A percentile compares a stretch with the other conserved stretches of the same genome.
Evolutionary conservation across 2,113 vertebrate genomes (phyloP).

Genomic region (Picathartes gymnocephalus): DNA sequence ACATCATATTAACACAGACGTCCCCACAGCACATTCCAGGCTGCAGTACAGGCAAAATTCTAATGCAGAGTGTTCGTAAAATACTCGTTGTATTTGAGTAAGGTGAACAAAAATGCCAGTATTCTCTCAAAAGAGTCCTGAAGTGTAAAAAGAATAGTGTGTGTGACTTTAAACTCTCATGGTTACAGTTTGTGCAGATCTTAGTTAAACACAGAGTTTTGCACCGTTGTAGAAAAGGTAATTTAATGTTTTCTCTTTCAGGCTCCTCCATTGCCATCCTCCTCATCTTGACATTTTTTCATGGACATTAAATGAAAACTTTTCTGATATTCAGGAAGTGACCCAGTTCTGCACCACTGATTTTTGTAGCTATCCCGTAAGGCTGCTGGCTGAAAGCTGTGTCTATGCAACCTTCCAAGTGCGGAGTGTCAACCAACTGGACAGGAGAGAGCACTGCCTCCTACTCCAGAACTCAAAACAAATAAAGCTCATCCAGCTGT

Average conservation of each 20-base stretch:
- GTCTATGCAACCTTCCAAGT: slow-evolving; percentile 99
- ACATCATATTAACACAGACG: not conserved
- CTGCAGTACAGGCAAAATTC: not conserved
- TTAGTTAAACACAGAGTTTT: slow-evolving; percentile 12
- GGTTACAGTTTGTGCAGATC: not conserved
- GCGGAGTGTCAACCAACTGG: slow-evolving; percentile 86
- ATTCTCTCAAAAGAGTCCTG: not conserved
- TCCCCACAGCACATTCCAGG: not conserved
- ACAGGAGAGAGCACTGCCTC: slow-evolving; percentile 79
- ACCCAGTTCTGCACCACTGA: slow-evolving; percentile 90
- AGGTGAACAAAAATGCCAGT: not conserved
- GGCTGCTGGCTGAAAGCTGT: slow-evolving; percentile 98
- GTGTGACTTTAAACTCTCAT: not conserved
- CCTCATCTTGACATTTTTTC: slow-evolving; percentile 91
- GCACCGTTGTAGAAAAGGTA: slow-evolving; percentile 60
- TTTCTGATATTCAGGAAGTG: slow-evolving; percentile 99
- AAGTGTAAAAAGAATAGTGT: not conserved
- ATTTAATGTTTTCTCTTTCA: slow-evolving; percentile 71
- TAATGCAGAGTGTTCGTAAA: not conserved
- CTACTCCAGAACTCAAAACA: slow-evolving; percentile 82
- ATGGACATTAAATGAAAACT: slow-evolving; percentile 81
- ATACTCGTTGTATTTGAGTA: not conserved
- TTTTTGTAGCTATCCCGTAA: slow-evolving; percentile 93
- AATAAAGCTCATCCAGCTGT: slow-evolving; percentile 83
- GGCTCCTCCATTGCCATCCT: slow-evolving; percentile 94